Percentiles rank a stretch among this genome's conserved stretches.
Conservation (phyloP, 2,888 invertebrate species). For the Penaeus monodon region DNA sequence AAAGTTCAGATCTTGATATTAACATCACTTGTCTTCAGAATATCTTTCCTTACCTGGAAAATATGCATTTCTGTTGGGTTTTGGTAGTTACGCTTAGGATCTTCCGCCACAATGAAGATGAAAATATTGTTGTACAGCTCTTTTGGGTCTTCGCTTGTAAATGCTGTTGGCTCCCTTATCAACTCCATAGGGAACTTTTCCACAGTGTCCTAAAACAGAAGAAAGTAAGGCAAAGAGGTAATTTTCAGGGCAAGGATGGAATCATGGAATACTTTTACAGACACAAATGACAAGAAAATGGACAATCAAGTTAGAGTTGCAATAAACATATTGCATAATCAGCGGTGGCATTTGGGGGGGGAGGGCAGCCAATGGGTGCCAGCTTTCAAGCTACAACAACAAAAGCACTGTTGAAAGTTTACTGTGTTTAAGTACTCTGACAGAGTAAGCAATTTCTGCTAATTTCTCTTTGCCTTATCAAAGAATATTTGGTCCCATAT, state of each 20-base stretch:
- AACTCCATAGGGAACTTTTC: slow-evolving; percentile 94
- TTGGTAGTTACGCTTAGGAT: slow-evolving; percentile 69
- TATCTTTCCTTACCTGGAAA: slow-evolving; percentile 71
- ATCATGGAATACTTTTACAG: not conserved
- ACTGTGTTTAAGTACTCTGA: too few relatives aligned
- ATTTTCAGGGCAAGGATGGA: not conserved
- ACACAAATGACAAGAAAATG: too few relatives aligned
- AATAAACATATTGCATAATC: too few relatives aligned
- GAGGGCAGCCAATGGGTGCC: too few relatives aligned
- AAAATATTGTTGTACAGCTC: slow-evolving; percentile 99
- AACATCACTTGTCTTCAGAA: not conserved
- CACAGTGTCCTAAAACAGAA: slow-evolving; percentile 86
- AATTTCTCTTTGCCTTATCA: too few relatives aligned
- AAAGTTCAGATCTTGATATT: not conserved
- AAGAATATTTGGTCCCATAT: too few relatives aligned
- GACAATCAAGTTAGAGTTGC: too few relatives aligned
- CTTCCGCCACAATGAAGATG: slow-evolving; percentile 92
- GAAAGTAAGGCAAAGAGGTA: not conserved
- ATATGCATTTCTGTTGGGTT: slow-evolving; percentile 93
- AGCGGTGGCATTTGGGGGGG: too few relatives aligned
- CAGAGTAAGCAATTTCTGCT: too few relatives aligned
- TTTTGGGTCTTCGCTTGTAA: slow-evolving; percentile 93
- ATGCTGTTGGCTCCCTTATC: slow-evolving; percentile 97
- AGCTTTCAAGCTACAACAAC: too few relatives aligned
- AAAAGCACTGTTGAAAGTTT: too few relatives aligned